Conservation (phyloP, 2,113 vertebrate genomes). For the Microtus richardsoni region DNA sequence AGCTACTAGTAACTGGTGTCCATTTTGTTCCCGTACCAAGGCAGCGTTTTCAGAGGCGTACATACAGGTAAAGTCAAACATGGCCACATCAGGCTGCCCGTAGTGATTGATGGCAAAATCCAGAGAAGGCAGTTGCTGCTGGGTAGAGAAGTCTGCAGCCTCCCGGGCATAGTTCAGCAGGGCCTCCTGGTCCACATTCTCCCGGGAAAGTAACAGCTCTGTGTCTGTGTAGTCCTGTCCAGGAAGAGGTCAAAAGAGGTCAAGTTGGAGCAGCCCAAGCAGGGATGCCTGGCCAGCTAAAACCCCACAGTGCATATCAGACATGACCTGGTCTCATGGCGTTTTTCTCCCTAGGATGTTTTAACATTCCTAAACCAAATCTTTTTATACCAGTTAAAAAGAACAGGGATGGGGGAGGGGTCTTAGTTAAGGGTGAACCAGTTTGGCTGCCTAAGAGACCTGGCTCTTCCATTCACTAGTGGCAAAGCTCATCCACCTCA, state of each 20-base stretch:
- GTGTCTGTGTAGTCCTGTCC: slow-evolving; percentile 96
- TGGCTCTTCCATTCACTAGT: not conserved
- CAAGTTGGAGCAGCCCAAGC: rapidly evolving
- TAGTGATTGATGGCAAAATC: slow-evolving; percentile 99
- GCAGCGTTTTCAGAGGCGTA: slow-evolving; percentile 98
- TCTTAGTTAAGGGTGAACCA: not conserved
- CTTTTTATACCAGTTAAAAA: not conserved
- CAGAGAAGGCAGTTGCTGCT: slow-evolving; percentile 94
- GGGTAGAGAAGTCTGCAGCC: slow-evolving; percentile 98
- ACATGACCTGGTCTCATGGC: not conserved
- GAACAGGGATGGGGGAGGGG: not conserved
- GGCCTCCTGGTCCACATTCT: slow-evolving; percentile 97
- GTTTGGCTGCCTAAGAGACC: not conserved
- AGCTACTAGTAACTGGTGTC: slow-evolving; percentile 94
- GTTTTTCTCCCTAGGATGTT: not conserved
- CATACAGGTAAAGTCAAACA: slow-evolving; percentile 99
- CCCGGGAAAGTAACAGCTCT: slow-evolving; percentile 94
- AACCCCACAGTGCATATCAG: rapidly evolving
- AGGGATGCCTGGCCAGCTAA: not conserved
- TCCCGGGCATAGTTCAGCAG: slow-evolving; percentile 95
- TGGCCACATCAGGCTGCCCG: slow-evolving; percentile 97
- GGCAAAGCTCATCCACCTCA: not conserved
- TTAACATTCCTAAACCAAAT: not conserved
- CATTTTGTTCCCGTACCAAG: slow-evolving; percentile 94
- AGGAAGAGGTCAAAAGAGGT: slow-evolving; percentile 17